These are phyloP conservation scores for Macrobrachium nipponense DNA, from an alignment of 1,140 invertebrate species.

Conservation along the genomic window DNA sequence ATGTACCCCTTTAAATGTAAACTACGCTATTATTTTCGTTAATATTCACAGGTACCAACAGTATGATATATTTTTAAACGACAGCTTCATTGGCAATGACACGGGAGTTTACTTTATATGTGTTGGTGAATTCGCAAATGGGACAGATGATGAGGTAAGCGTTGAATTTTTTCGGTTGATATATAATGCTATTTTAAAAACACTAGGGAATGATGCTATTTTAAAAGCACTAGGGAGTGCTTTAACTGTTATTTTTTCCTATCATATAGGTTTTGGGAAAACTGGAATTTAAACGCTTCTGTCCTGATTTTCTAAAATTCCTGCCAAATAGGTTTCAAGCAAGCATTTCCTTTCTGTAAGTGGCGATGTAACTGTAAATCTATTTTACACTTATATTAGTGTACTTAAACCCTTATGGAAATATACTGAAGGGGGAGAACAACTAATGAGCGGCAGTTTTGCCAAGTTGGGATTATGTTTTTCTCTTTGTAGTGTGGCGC, in stretches of 20 bases:
- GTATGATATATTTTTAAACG: slow-evolving; percentile 12
- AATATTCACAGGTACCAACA: slow-evolving; percentile 42
- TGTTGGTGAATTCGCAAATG: slow-evolving; percentile 64
- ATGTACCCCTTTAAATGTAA: neutral
- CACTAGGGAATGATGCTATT: neutral
- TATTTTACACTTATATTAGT: no score
- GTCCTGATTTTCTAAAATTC: no score
- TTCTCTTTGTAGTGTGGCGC: no score
- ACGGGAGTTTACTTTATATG: slow-evolving; percentile 66
- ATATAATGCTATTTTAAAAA: neutral
- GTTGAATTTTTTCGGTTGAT: neutral
- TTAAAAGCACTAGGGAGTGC: neutral
- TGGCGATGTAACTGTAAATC: no score
- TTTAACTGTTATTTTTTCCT: no score
- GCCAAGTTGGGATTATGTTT: no score
- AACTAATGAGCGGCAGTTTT: no score
- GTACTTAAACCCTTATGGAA: no score
- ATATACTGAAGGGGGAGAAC: no score
- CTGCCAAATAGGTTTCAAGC: no score
- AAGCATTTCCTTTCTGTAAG: no score
- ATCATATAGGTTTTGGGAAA: neutral
- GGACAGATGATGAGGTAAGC: slow-evolving; percentile 37
- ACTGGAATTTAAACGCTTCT: no score
- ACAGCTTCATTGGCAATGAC: slow-evolving; percentile 22
- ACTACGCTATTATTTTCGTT: neutral